phyloP scores from a whole-genome alignment of 2,888 invertebrate species.

The Drosophila longiperda region DNA sequence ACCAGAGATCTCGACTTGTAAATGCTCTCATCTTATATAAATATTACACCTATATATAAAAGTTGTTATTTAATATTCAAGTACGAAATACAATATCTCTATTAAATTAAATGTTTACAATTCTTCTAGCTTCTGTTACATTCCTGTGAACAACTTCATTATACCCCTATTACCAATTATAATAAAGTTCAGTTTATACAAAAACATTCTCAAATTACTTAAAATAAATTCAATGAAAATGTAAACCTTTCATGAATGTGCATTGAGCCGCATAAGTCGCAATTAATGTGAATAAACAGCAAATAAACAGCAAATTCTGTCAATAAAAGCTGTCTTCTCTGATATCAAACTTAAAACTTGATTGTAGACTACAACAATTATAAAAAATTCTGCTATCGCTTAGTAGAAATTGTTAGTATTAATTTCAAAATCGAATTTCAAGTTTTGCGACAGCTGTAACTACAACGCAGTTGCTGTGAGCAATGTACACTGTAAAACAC shows the following conservation, averaged over 20 bases:
- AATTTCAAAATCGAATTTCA: background rate
- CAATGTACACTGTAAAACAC: background rate
- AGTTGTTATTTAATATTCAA: background rate
- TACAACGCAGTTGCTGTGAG: background rate
- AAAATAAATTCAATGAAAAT: background rate
- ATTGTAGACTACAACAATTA: background rate
- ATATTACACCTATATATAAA: background rate
- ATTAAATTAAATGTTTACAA: background rate
- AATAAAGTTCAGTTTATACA: background rate
- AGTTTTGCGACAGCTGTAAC: background rate
- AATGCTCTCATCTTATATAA: background rate
- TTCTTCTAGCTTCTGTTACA: background rate
- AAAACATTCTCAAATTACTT: conserved; percentile 5
- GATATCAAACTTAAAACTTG: background rate
- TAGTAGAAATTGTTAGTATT: background rate
- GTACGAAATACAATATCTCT: too few relatives aligned
- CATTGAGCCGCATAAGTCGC: background rate
- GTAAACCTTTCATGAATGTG: conserved; percentile 2
- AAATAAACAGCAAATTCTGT: background rate
- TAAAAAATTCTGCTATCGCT: background rate
- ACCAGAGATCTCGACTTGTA: background rate
- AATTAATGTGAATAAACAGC: background rate
- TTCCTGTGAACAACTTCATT: background rate
- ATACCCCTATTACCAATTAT: background rate
- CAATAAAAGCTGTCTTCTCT: background rate